Base-by-base conservation (phyloP, 1,140 invertebrate species). In the Drosophila bocki region DNA sequence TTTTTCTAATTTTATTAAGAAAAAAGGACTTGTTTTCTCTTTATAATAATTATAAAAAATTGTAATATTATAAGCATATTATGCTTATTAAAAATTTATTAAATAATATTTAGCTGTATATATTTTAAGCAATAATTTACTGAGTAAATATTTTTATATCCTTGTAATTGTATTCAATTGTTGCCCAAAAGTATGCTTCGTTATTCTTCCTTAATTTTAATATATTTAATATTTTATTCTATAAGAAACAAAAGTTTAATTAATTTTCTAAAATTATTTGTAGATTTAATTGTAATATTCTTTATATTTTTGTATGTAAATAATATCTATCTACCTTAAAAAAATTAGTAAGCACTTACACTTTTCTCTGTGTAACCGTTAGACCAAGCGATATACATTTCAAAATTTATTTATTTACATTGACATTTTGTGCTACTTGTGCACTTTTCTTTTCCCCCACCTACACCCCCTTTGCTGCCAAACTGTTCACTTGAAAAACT, bases 321-420 rank as follows among this genome's bases (percentile, higher is more conserved):
- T 17, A 3, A 9, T n/a, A 17, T 3, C 11, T 17, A 19, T 17
- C n/a, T n/a, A 22, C n/a, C 8, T 12, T 19, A 3, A 6, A 2
- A 5, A 2, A 13, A n/a, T 48, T 11, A 29, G 0, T 29, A 29
- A 29, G 0, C 1, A 9, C 8, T 4, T 15, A 5, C 3, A 1
- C 35, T 64, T 44, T 22, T 67, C 11, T 9, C 22, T 17, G 22
- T 70, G 67, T 15, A 47, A 33, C 7, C n/a, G 11, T 6, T 39
- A 64, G 42, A 85, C 75, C 78, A 32, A 64, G 60, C 69, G 74
- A 79, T 78, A 87, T 87, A 88, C 80, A 77, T 88, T 87, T 87
- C 83, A 80, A 86, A 87, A 87, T 87, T 83, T 87, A 87, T 87
- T 87, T 87, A 87, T 87, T 87, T 87, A 87, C 83, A 87, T 87